Conservation (phyloP, 2,113 vertebrate genomes). For the Climacteris rufus region DNA sequence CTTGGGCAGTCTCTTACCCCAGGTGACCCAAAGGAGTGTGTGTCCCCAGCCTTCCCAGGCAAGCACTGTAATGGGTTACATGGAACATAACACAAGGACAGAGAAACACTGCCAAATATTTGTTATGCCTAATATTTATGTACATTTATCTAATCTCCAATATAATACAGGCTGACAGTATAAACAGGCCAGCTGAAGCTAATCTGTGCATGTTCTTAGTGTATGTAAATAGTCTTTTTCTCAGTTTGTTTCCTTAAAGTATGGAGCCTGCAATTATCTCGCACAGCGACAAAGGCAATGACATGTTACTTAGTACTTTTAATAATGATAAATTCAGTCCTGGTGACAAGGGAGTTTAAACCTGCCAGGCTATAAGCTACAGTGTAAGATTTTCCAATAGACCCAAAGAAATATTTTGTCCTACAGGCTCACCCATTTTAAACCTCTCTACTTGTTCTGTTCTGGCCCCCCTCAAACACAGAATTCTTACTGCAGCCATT, state of each 20-base stretch:
- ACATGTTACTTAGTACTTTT: constrained; percentile 65
- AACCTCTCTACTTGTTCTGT: not conserved
- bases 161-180: constrained; percentile 67
- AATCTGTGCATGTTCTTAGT: constrained; percentile 38
- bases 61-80: not conserved
- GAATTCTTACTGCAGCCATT: not conserved
- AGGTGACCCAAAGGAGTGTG: not conserved
- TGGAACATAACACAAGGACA: not conserved
- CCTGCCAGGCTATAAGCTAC: not conserved
- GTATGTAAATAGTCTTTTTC: constrained; percentile 66
- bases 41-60: not conserved
- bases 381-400: not conserved
- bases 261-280: constrained; percentile 69
- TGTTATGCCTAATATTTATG: constrained; percentile 17
- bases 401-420: not conserved
- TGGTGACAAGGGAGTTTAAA: constrained; percentile 46
- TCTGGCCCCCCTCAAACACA: not conserved
- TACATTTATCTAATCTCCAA: constrained; percentile 46
- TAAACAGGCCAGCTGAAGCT: constrained; percentile 61
- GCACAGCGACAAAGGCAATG: constrained; percentile 43
- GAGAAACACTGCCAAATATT: constrained; percentile 20
- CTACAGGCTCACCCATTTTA: not conserved
- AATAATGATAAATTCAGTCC: constrained; percentile 53
- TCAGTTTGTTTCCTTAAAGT: constrained; percentile 65
- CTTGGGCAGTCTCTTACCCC: not conserved